Percentiles rank a stretch among this genome's conserved stretches.
Evolutionary conservation across 2,797 vertebrate genomes (phyloP).

Genomic region (Neomorphus geoffroyi): DNA sequence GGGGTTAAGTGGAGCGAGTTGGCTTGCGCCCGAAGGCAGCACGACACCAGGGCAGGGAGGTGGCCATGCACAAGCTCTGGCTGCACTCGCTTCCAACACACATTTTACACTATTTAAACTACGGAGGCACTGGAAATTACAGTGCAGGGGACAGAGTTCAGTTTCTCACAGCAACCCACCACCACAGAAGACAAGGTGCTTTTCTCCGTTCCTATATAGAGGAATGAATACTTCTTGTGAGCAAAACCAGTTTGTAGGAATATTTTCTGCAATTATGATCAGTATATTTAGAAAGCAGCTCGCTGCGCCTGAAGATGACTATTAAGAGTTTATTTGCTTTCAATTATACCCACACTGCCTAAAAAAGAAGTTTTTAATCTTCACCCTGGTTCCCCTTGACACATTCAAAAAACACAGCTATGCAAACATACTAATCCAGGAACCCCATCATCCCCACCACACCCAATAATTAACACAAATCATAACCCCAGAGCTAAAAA

Average conservation of each 20-base stretch:
- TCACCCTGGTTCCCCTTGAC: constrained; percentile 21
- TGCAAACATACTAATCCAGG: constrained; percentile 23
- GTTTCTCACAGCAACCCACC: neutral
- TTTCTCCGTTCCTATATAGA: neutral
- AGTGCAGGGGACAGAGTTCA: neutral
- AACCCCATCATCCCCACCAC: constrained; percentile 31
- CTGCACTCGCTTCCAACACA: rapidly evolving
- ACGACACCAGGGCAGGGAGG: neutral
- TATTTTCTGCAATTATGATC: constrained; percentile 38
- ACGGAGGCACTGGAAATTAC: neutral
- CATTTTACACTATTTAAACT: neutral
- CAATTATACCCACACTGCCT: constrained; percentile 41
- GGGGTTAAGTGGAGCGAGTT: rapidly evolving
- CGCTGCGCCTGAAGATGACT: neutral
- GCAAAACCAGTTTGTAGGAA: constrained; percentile 10
- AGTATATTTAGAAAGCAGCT: constrained; percentile 22
- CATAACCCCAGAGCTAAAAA: constrained; percentile 56
- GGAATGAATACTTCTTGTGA: neutral
- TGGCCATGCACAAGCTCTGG: neutral
- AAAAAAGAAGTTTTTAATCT: constrained; percentile 48
- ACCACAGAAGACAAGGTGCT: neutral
- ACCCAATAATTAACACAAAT: constrained; percentile 52
- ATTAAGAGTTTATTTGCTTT: constrained; percentile 53
- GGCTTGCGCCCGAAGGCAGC: neutral
- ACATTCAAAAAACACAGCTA: constrained; percentile 39